Base-by-base conservation (phyloP, 2,888 invertebrate species). In the Ochlodes sylvanus region DNA sequence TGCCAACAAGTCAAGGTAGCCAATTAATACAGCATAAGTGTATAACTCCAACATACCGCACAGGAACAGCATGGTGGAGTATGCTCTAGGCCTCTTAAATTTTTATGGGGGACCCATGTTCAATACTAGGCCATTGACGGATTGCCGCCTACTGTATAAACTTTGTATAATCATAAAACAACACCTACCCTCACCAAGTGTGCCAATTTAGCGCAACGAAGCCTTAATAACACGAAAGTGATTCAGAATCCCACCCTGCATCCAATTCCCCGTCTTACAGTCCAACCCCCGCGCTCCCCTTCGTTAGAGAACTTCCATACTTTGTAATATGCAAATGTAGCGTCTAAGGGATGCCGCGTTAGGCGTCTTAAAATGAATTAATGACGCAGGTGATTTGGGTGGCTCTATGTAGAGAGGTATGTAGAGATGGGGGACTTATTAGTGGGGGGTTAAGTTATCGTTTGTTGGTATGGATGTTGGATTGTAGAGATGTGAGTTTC, bases 251-350 rank as follows among this genome's bases (percentile, higher is more conserved):
- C 89, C 34, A 15, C 83, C 83, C 92, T 91, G 92, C 63, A 79
- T 76, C 80, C 91, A 91, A 92, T 92, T 92, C 92, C 90, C 92
- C 88, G 91, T 91, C 92, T 92, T 92, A 90, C 92, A 83, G 83
- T 86, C 76, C 73, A 69, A 44, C 55, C 62, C 73, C 75, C 73
- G 73, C 69, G 47, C 55, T 61, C 73, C 75, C 73, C 71, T 89
- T 90, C 90, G 92, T 90, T 92, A 90, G 87, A 81, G 82, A 92
- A 93, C 92, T 93, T 92, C 92, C 90, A 92, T 92, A 93, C 92
- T 93, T 93, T 92, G 92, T 92, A 92, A 92, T 92, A 93, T 93
- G 92, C 92, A 92, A 93, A 93, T 93, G 91, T 89, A 78, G 81
- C 82, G 85, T 88, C 88, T 83, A 85, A 86, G 88, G 89, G 88